Evolutionary conservation across 2,888 invertebrate genomes (phyloP), one percentile per base, ranked within the genome.

Genomic region (Ochlodes sylvanus): DNA sequence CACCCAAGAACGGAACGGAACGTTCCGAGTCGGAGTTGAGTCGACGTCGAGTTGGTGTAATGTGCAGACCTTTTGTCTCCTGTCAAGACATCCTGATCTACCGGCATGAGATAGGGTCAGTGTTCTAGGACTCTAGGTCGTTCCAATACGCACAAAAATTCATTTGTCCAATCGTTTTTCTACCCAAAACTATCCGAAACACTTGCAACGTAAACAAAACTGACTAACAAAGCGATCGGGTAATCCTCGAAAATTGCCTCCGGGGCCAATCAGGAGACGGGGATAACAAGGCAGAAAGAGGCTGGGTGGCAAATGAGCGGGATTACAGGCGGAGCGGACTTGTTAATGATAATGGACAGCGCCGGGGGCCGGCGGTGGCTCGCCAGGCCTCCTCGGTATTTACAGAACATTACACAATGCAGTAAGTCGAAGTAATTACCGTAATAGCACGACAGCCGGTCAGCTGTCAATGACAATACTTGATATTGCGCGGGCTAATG

Each of bases 231-330:
- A 52, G 50, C n/a, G 19, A 41, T 65, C 41, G 19, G 0, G 58
- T 65, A 66, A 66, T 66, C 54, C 42, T 34, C 17, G 42, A 44
- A 54, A 60, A 66, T 50, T 34, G 61, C 61, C 44, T 38, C 34
- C 47, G 50, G 50, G 50, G 47, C 15, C 12, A 60, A 62, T 62
- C 38, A n/a, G 15, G 32, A 60, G 27, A 44, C 17, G 32, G 34
- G 61, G 50, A 47, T 62, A 62, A 62, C 50, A 52, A 62, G 38
- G 50, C 15, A 58, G 58, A 65, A 65, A 65, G 56, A 65, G 42
- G 32, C 42, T 10, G n/a, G 52, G 32, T 54, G 32, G 60, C 65
- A 60, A 66, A 66, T 66, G 52, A 65, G 64, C 57, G 50, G 19
- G 65, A 65, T 58, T 47, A 64, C 17, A 19, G 50, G 38, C 42